Evolutionary conservation across 2,888 invertebrate species (phyloP), one percentile per base, ranked within the genome.

Genomic region (Ormyrus labotus): DNA sequence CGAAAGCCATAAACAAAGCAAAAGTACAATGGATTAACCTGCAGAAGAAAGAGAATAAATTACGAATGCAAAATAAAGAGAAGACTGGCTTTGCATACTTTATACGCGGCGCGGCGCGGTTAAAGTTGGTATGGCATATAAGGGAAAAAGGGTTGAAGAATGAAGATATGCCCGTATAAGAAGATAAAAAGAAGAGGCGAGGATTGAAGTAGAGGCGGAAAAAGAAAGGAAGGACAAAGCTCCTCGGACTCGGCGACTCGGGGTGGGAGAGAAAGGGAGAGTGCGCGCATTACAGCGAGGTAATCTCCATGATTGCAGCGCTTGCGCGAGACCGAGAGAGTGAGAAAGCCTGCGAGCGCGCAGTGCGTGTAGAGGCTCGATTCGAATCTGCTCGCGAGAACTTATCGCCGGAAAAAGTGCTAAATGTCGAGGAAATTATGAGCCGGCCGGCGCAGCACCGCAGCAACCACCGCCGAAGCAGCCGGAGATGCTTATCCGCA

Each of bases 341-440:
- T 8, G 72, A 73, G 55, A 64, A 45, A 51, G 68, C 45, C 19
- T 13, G 50, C 55, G 45, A 10, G 34, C 13, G 51, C 19, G 53
- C 8, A 19, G 51, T 9, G 13, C 84, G 83, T 85, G 65, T 58
- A 67, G 61, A 69, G 65, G 74, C 75, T 78, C 83, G 78, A 84
- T 81, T 81, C 71, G 72, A 58, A 83, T 79, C 74, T 65, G 61
- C 53, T 11, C 53, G 57, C 65, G 75, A 81, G 67, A 75, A 75
- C 48, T 82, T 82, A 84, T 82, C 81, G 77, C 71, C 65, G 78
- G 81, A 83, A 84, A 82, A 84, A 84, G 82, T 81, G 83, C 80
- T 85, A 85, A 86, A 86, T 84, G 84, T 82, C 81, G 84, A 82
- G 82, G 84, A 86, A 86, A 85, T 86, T 85, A 84, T 85, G 85